Conservation (phyloP, 2,888 invertebrate genomes). For the Synergus laeviventris region DNA sequence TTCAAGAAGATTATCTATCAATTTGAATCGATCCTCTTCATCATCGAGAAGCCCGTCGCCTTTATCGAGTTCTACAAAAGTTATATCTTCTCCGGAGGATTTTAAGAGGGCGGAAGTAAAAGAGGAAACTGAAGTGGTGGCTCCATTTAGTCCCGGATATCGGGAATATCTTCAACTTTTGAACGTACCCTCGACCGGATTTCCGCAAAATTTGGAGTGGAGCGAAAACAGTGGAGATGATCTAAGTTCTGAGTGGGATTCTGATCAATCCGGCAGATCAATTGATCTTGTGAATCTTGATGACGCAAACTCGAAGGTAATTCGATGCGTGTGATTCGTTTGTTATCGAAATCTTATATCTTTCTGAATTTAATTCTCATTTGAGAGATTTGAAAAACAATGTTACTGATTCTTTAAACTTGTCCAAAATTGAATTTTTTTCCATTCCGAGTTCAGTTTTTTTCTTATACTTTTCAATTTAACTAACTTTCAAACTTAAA, state of each 20-base stretch:
- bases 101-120: constrained; percentile 39
- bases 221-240: constrained; percentile 95
- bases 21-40: constrained; percentile 64
- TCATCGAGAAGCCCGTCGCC: constrained; percentile 72
- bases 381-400: background rate
- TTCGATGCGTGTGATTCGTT: constrained; percentile 26
- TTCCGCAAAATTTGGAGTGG: constrained; percentile 83
- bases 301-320: constrained; percentile 50
- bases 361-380: background rate
- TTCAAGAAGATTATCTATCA: constrained; percentile 59
- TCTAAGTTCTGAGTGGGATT: constrained; percentile 94
- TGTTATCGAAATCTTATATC: background rate
- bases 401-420: background rate
- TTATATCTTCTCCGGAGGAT: constrained; percentile 42
- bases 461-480: too few relatives aligned
- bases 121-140: constrained; percentile 43
- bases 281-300: constrained; percentile 43
- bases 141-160: constrained; percentile 77
- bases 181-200: constrained; percentile 80
- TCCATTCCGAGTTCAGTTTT: background rate
- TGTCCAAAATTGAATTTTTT: too few relatives aligned
- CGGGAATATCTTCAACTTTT: constrained; percentile 88
- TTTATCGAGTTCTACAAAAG: constrained; percentile 40
- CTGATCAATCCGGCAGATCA: constrained; percentile 78
- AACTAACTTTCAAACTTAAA: background rate